Percentiles rank a stretch among this genome's conserved stretches.
Evolutionary conservation across 2,113 vertebrate species (phyloP).

Genomic region (Lampris incognitus): DNA sequence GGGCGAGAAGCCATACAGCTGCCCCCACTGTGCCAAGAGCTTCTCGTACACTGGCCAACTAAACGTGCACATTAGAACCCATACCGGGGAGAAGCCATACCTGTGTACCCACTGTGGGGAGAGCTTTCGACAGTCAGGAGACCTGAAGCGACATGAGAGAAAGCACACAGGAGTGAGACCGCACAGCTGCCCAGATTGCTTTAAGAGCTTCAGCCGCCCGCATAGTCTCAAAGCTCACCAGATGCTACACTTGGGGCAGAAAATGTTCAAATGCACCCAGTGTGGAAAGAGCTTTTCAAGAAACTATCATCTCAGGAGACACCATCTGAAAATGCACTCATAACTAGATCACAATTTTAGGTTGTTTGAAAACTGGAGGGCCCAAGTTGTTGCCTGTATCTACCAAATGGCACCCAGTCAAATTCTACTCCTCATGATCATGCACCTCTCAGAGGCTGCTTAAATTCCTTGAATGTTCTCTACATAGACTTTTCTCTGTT

Average conservation of each 20-base stretch:
- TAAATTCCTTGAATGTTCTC: conserved; percentile 13
- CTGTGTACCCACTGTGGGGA: conserved; percentile 84
- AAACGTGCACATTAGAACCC: conserved; percentile 81
- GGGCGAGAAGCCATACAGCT: conserved; percentile 79
- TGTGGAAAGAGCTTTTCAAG: conserved; percentile 84
- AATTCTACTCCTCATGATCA: background rate
- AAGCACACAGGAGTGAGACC: conserved; percentile 83
- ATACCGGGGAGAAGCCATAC: conserved; percentile 84
- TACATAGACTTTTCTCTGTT: background rate
- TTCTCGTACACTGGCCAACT: conserved; percentile 81
- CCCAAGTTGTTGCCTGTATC: background rate
- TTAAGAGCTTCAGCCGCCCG: conserved; percentile 82
- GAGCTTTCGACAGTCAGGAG: conserved; percentile 83
- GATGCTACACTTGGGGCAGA: conserved; percentile 82
- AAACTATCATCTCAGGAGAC: conserved; percentile 82
- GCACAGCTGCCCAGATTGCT: conserved; percentile 78
- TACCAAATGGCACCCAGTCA: conserved; percentile 8
- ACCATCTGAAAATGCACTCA: conserved; percentile 83
- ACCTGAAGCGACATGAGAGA: conserved; percentile 83
- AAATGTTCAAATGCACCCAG: conserved; percentile 79
- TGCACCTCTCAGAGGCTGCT: background rate
- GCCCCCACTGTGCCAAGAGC: conserved; percentile 80
- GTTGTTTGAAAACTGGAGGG: background rate
- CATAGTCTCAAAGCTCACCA: conserved; percentile 84
- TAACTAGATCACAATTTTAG: conserved; percentile 12